Percentiles rank a stretch among this genome's conserved stretches.
These are phyloP conservation scores for Camelus dromedarius DNA, from an alignment of 2,113 vertebrate genomes.

Conservation along the genomic window DNA sequence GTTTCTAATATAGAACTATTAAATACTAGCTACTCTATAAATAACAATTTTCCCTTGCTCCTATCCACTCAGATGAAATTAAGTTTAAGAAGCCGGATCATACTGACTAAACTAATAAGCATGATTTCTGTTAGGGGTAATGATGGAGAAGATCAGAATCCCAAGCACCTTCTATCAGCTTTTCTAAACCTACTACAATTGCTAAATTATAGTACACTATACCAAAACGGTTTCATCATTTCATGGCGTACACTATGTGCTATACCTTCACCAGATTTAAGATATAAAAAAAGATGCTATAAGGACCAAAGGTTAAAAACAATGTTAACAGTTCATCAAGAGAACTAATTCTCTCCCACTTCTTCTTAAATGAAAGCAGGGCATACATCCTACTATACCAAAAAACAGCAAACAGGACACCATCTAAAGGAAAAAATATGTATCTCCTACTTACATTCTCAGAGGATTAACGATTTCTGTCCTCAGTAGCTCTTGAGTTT, in stretches of 20 bases:
- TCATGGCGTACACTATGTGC: not conserved
- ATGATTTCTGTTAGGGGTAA: not conserved
- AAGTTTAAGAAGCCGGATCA: not conserved
- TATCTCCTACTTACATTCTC: slow-evolving; percentile 92
- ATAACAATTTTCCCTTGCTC: not conserved
- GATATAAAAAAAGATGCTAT: not conserved
- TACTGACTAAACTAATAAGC: not conserved
- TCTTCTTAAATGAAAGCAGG: not conserved
- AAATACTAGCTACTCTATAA: not conserved
- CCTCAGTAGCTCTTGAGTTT: slow-evolving; percentile 96
- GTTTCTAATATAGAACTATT: not conserved
- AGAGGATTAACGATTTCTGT: slow-evolving; percentile 99
- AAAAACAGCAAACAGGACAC: not conserved
- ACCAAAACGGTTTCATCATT: not conserved
- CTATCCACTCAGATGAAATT: slow-evolving; percentile 26
- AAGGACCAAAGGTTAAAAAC: not conserved
- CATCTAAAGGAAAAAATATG: not conserved
- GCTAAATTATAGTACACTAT: not conserved
- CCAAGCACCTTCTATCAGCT: not conserved
- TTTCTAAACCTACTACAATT: not conserved
- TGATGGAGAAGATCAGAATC: not conserved
- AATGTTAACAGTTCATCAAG: not conserved
- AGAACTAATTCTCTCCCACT: not conserved
- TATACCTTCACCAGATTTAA: not conserved
- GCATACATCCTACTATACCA: not conserved